These are phyloP conservation scores for Hylia prasina DNA, from an alignment of 2,113 vertebrate genomes.

Conservation along the genomic window DNA sequence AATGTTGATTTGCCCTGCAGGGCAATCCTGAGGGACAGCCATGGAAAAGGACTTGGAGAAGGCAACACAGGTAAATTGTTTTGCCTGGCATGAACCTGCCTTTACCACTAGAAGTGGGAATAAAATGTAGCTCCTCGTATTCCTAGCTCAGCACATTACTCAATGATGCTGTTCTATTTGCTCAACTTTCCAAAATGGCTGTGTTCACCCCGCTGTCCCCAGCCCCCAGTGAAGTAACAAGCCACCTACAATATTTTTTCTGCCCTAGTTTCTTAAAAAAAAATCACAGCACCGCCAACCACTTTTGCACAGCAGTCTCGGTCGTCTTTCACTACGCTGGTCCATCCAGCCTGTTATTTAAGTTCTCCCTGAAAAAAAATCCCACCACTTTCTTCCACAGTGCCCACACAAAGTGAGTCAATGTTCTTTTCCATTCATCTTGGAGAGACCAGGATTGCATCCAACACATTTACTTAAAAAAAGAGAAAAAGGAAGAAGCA, in stretches of 20 bases:
- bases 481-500: background rate
- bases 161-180: background rate
- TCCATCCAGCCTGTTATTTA: conserved; percentile 50
- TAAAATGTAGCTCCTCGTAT: background rate
- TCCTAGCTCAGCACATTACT: background rate
- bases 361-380: conserved; percentile 41
- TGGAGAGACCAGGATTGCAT: conserved; percentile 18
- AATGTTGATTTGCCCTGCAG: background rate
- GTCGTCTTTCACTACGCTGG: conserved; percentile 30
- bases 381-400: conserved; percentile 28
- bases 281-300: conserved; percentile 41
- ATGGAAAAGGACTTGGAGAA: background rate
- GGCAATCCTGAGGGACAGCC: background rate
- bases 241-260: conserved; percentile 37
- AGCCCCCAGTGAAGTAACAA: background rate
- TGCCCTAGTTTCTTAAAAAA: conserved; percentile 7
- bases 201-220: background rate
- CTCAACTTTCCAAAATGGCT: conserved; percentile 15
- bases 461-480: conserved; percentile 10
- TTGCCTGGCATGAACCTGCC: background rate
- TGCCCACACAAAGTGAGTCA: conserved; percentile 60
- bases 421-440: conserved; percentile 59
- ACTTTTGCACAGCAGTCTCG: background rate
- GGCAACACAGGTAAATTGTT: background rate
- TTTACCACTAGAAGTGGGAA: background rate